Evolutionary conservation across 1,140 invertebrate species (phyloP).

Genomic region (Watersipora subatra): DNA sequence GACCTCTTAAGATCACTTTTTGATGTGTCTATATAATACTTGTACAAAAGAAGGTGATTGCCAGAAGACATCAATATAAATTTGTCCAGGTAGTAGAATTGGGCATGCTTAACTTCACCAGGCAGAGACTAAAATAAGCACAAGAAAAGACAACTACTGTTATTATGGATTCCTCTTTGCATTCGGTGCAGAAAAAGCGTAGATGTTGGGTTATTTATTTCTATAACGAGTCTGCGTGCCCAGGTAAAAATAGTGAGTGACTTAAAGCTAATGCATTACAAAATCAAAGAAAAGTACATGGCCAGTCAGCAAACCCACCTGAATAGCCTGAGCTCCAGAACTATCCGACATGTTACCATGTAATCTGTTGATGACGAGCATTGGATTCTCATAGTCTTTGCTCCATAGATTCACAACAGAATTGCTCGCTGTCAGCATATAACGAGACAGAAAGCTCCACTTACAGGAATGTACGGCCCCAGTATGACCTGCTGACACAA

Average conservation of each 20-base stretch:
- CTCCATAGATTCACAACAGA: slow-evolving; percentile 27
- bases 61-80: slow-evolving; percentile 35
- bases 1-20: slow-evolving; percentile 37
- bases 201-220: too few species aligned
- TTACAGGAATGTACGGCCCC: slow-evolving; percentile 18
- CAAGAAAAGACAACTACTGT: slow-evolving; percentile 2
- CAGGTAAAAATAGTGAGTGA: too few species aligned
- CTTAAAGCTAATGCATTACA: too few species aligned
- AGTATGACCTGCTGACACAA: slow-evolving; percentile 22
- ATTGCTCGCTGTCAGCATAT: slow-evolving; percentile 31
- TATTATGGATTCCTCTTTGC: too few species aligned
- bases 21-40: slow-evolving; percentile 30
- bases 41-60: slow-evolving; percentile 33
- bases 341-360: slow-evolving; percentile 19
- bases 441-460: slow-evolving; percentile 26
- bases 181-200: too few species aligned
- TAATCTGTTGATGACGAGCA: slow-evolving; percentile 20
- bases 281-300: too few species aligned
- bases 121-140: slow-evolving; percentile 21
- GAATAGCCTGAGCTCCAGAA: too few species aligned
- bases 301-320: too few species aligned
- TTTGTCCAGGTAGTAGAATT: slow-evolving; percentile 42
- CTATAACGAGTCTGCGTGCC: too few species aligned
- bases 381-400: slow-evolving; percentile 19
- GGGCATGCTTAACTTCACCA: slow-evolving; percentile 28